A percentile compares a stretch with the other conserved stretches of the same genome.
These are phyloP conservation scores for Wasmannia auropunctata DNA, from an alignment of 1,140 invertebrate genomes.

Conservation along the genomic window DNA sequence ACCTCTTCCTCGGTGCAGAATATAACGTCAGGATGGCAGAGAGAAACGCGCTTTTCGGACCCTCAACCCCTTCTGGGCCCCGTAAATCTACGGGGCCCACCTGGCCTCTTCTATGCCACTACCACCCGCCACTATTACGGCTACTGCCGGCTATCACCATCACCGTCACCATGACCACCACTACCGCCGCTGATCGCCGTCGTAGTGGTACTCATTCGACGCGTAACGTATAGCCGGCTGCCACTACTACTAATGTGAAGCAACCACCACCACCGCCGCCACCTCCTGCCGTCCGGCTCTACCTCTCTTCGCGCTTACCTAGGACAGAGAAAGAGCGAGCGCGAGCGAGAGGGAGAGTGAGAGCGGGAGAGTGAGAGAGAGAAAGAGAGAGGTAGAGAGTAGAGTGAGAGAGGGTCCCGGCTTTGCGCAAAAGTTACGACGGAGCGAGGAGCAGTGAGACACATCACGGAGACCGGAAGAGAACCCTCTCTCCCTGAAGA, in stretches of 20 bases:
- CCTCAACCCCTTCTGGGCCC: conserved; percentile 70
- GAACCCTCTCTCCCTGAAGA: conserved; percentile 76
- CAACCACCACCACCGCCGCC: conserved; percentile 60
- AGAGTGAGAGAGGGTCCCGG: conserved; percentile 74
- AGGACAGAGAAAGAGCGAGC: conserved; percentile 71
- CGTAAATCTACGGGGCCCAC: conserved; percentile 63
- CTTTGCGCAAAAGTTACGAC: conserved; percentile 83
- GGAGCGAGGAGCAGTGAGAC: conserved; percentile 78
- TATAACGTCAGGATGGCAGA: conserved; percentile 57
- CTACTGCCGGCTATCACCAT: conserved; percentile 43
- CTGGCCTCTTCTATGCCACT: conserved; percentile 67
- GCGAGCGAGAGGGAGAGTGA: conserved; percentile 65
- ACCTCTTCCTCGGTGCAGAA: conserved; percentile 54
- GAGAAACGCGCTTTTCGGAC: conserved; percentile 65
- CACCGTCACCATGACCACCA: conserved; percentile 40
- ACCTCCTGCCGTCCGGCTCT: conserved; percentile 62
- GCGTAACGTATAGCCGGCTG: conserved; percentile 46
- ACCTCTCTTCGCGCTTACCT: conserved; percentile 76
- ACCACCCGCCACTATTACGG: conserved; percentile 42
- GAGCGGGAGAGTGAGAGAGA: conserved; percentile 57
- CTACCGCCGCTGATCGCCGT: conserved; percentile 40
- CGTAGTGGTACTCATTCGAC: conserved; percentile 52
- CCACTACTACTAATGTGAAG: conserved; percentile 55
- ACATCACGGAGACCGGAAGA: conserved; percentile 82
- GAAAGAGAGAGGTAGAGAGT: conserved; percentile 66